These are phyloP conservation scores for Xenopus petersii DNA, from an alignment of 2,797 vertebrate genomes.

Conservation along the genomic window DNA sequence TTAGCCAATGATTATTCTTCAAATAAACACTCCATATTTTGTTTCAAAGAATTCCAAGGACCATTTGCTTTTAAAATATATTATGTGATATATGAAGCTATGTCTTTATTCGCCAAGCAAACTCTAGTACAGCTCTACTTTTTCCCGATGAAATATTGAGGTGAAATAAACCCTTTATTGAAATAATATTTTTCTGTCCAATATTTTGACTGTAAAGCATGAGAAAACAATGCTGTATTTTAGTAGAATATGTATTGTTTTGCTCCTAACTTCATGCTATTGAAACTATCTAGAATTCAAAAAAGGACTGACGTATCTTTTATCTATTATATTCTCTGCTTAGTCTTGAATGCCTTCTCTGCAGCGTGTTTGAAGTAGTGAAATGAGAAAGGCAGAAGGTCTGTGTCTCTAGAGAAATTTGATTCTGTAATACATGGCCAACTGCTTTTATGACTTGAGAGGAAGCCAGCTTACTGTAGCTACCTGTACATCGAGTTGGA, in stretches of 20 bases:
- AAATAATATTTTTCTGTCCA: too few species aligned
- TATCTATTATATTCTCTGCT: constrained; percentile 56
- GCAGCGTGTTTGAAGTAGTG: constrained; percentile 51
- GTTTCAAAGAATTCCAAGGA: background rate
- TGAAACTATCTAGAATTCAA: constrained; percentile 52
- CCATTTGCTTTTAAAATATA: background rate
- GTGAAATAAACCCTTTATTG: too few species aligned
- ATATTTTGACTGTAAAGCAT: too few species aligned
- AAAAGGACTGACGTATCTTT: constrained; percentile 54
- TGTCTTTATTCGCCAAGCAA: too few species aligned
- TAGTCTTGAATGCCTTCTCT: constrained; percentile 44
- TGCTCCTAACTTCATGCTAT: constrained; percentile 3
- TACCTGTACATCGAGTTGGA: too few species aligned
- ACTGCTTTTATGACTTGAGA: constrained; percentile 33
- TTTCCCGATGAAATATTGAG: too few species aligned
- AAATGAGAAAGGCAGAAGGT: constrained; percentile 50
- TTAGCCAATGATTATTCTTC: background rate
- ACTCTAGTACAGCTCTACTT: too few species aligned
- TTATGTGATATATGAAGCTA: too few species aligned
- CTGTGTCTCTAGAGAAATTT: constrained; percentile 52
- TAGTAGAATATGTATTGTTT: too few species aligned
- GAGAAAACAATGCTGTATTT: too few species aligned
- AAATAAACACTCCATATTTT: background rate
- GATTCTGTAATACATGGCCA: constrained; percentile 38
- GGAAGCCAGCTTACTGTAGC: constrained; percentile 24